Evolutionary conservation across 2,797 vertebrate genomes (phyloP).

Genomic region (Chrysocyon brachyurus): DNA sequence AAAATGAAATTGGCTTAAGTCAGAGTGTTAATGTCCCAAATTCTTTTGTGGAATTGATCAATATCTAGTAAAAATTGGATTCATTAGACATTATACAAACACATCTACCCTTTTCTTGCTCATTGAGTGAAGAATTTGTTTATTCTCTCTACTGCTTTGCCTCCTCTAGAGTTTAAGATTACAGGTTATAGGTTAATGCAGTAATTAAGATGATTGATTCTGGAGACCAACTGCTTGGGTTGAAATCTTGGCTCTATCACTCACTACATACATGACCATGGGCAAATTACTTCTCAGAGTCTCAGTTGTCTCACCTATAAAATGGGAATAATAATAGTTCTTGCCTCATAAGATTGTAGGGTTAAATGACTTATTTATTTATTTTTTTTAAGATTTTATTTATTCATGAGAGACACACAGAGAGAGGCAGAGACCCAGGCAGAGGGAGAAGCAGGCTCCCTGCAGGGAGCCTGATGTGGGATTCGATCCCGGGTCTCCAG

Average conservation of each 20-base stretch:
- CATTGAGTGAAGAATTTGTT: conserved; percentile 47
- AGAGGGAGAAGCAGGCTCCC: too few relatives aligned
- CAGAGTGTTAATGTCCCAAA: not conserved
- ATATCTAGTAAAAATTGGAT: not conserved
- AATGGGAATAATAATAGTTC: conserved; percentile 36
- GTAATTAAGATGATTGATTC: conserved; percentile 50
- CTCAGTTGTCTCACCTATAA: conserved; percentile 54
- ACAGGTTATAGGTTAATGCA: conserved; percentile 15
- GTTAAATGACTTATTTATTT: not conserved
- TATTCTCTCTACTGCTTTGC: not conserved
- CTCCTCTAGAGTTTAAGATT: conserved; percentile 26
- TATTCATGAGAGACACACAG: too few relatives aligned
- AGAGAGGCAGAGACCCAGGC: too few relatives aligned
- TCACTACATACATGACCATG: not conserved
- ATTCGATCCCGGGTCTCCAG: too few relatives aligned
- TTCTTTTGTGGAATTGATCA: conserved; percentile 13
- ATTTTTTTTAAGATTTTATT: too few relatives aligned
- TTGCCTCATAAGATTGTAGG: not conserved
- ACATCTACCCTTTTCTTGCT: not conserved
- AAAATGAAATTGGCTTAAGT: not conserved
- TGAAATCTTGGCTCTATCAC: conserved; percentile 1
- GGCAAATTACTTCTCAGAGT: not conserved
- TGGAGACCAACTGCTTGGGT: not conserved
- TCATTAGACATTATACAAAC: not conserved
- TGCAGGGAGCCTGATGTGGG: too few relatives aligned